phyloP scores from a whole-genome alignment of 2,888 invertebrate genomes.

The Tinea semifulvella region DNA sequence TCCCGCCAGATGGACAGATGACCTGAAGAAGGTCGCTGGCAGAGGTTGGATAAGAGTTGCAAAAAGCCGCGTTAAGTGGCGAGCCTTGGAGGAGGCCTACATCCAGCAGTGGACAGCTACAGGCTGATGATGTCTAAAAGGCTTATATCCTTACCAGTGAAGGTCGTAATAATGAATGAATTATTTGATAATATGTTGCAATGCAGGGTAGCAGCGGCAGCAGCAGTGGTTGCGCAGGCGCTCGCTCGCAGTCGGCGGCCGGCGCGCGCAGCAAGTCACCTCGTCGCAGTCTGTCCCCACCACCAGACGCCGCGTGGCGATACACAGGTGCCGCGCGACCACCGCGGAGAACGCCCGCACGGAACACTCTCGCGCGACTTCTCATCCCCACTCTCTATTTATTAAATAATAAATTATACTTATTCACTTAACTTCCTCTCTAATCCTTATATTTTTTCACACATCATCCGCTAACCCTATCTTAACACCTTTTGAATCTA shows the following conservation, averaged over 20 bases:
- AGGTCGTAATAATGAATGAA: neutral
- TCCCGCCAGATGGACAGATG: too few relatives aligned
- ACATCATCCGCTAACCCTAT: constrained; percentile 52
- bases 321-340: constrained; percentile 58
- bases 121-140: too few relatives aligned
- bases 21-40: too few relatives aligned
- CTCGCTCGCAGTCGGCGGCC: constrained; percentile 88
- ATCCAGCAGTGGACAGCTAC: too few relatives aligned
- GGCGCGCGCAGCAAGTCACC: constrained; percentile 82
- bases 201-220: constrained; percentile 52
- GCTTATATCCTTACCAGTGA: too few relatives aligned
- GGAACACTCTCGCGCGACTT: constrained; percentile 58
- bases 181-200: constrained; percentile 27
- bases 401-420: too few relatives aligned
- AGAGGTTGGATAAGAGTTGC: too few relatives aligned
- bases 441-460: constrained; percentile 41
- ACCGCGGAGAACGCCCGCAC: too few relatives aligned
- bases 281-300: constrained; percentile 83
- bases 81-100: too few relatives aligned
- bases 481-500: constrained; percentile 37
- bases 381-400: constrained; percentile 54
- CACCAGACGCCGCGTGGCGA: constrained; percentile 72
- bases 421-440: constrained; percentile 54
- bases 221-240: constrained; percentile 65
- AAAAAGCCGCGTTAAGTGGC: too few relatives aligned